Evolutionary conservation across 2,113 vertebrate genomes (phyloP), one percentile per base, ranked within the genome.

Genomic region (Erythrolamprus reginae): DNA sequence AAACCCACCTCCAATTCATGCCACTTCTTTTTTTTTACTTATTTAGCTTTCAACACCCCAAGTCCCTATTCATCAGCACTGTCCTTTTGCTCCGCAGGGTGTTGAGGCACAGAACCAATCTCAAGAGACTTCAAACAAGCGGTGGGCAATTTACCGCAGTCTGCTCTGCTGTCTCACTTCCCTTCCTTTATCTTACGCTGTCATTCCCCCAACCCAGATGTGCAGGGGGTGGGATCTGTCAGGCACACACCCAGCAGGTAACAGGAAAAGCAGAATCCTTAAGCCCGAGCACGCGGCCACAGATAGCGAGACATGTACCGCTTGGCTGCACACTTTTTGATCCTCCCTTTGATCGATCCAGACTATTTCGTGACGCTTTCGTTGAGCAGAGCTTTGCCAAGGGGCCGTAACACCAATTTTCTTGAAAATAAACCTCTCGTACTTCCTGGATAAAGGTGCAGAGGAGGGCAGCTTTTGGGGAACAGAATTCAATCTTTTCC

Each of bases 201-300:
- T 95, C 88, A 91, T 93, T 94, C 95, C 93, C 94, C 89, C 92
- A 10, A 26, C 85, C 83, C 56, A 91, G 94, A 87, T 84, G 92
- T 93, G 56, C 93, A 90, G 93, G 93, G 94, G 94, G 87, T 95
- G 94, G 93, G 95, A 94, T 96, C 95, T 97, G 96, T 97, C 96
- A 96, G 97, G 97, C 96, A 94, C 83, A 77, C 92, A 86, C 96
- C 97, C 97, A 97, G 96, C 93, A 92, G 94, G 95, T 96, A 96
- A 96, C 93, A 95, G 95, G 87, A 61, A 61, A 94, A 93, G 53
- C 47, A 95, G 95, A 94, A 96, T 97, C 96, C 97, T 98, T 97
- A 97, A 98, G 96, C 96, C 95, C 92, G 89, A 92, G 96, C 97
- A 97, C 91, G 93, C 97, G 97, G 97, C 95, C 96, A 95, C 92